Evolutionary conservation across 2,888 invertebrate genomes (phyloP).

Genomic region (Stenchaetothrips biformis): DNA sequence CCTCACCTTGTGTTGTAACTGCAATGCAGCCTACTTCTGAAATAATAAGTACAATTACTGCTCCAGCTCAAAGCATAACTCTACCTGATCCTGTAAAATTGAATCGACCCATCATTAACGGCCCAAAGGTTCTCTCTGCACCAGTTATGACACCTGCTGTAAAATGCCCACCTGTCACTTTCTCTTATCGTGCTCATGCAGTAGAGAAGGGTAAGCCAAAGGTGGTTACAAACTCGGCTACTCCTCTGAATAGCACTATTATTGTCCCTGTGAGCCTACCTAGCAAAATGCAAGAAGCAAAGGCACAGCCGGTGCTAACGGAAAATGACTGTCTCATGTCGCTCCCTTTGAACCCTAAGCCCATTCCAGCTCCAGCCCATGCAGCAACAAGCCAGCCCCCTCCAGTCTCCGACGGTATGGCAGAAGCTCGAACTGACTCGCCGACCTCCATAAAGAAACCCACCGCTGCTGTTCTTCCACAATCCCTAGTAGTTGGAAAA

Average conservation of each 20-base stretch:
- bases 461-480: background rate
- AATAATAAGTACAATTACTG: background rate
- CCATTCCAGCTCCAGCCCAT: no score
- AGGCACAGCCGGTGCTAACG: no score
- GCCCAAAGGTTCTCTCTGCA: background rate
- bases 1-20: background rate
- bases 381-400: no score
- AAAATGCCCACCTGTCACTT: background rate
- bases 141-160: background rate
- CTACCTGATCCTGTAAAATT: constrained; percentile 8
- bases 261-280: no score
- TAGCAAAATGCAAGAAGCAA: no score
- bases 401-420: no score
- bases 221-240: background rate
- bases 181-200: constrained; percentile 3
- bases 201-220: background rate
- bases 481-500: no score
- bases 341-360: no score
- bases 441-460: background rate
- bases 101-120: background rate
- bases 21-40: background rate
- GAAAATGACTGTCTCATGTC: no score
- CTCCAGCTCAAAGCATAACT: background rate
- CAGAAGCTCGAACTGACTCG: no score
- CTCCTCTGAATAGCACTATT: no score